Base-by-base conservation (phyloP, 2,888 invertebrate genomes). In the Chrysomela aeneicollis region DNA sequence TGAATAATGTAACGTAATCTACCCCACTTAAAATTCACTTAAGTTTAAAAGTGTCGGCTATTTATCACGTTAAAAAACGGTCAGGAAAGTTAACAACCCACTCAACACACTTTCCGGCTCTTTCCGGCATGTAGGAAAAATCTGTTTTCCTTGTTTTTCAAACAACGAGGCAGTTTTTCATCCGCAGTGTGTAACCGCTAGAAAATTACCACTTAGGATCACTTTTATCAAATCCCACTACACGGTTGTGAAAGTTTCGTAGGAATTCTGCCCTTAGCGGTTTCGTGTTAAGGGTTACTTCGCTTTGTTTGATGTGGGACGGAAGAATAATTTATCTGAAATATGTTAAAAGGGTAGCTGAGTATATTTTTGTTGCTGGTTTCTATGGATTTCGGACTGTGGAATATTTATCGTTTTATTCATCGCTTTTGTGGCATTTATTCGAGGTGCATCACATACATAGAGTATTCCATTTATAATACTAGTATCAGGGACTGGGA, bases 21-120 rank as follows among this genome's bases (percentile, higher is more conserved):
- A 78, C 77, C 76, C 76, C 80, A 78, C 79, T 80, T 80, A 79
- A 80, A 80, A 80, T 79, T 80, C 81, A 80, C 80, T 81, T 80
- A 79, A 74, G 73, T 77, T 77, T 76, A 74, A 79, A 78, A 80
- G 80, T 79, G 79, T 76, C 76, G 74, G 78, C 78, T 72, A 79
- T 81, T 81, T 81, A 80, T 80, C 80, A 80, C 75, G 63, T 66
- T 66, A 71, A 71, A 71, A 73, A 72, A 66, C 69, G 55, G 64
- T 57, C 63, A 65, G 70, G 66, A 68, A 70, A 71, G 71, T 71
- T 71, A 69, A 70, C 71, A 64, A 60, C 68, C 66, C 65, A 63
- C 62, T 69, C 67, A 65, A 61, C 66, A 67, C 63, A 58, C 52
- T 67, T 54, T 66, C 67, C 55, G 50, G 21, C 72, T 68, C 67